Conservation (phyloP, 2,113 vertebrate genomes). For the Pollimyrus isidori region DNA sequence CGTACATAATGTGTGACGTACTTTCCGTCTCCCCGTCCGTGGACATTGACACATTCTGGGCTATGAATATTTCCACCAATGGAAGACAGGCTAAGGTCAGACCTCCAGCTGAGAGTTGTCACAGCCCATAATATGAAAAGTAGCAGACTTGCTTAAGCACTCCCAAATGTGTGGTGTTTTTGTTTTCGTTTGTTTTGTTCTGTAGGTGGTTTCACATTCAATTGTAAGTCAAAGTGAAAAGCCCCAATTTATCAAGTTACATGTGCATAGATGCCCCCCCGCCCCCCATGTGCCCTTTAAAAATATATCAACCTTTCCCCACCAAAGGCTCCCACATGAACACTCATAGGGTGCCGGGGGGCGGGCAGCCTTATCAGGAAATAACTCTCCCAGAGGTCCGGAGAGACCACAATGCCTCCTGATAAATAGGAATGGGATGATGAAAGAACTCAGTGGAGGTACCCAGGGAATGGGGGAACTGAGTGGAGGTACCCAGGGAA, state of each 20-base stretch:
- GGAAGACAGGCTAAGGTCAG: neutral
- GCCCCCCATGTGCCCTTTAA: neutral
- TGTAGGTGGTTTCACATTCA: neutral
- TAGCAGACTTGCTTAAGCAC: neutral
- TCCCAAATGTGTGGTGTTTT: neutral
- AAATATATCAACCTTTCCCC: neutral
- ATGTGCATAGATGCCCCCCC: neutral
- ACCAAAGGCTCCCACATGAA: neutral
- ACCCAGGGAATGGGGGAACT: too few relatives aligned
- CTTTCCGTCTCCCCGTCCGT: neutral
- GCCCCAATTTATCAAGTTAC: neutral
- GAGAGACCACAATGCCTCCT: neutral
- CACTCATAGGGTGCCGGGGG: neutral
- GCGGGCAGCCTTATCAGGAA: neutral
- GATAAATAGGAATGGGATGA: neutral
- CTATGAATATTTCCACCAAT: neutral
- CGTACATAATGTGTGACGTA: neutral
- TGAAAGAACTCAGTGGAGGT: too few relatives aligned
- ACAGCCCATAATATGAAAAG: neutral
- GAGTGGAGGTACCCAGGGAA: too few relatives aligned
- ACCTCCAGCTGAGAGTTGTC: neutral
- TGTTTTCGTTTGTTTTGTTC: neutral
- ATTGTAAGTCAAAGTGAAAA: neutral
- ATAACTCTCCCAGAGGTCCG: neutral
- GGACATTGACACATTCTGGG: neutral